A percentile compares a stretch with the other conserved stretches of the same genome.
These are phyloP conservation scores for Caenorhabditis latens DNA, from an alignment of 1,140 invertebrate genomes.

Conservation along the genomic window DNA sequence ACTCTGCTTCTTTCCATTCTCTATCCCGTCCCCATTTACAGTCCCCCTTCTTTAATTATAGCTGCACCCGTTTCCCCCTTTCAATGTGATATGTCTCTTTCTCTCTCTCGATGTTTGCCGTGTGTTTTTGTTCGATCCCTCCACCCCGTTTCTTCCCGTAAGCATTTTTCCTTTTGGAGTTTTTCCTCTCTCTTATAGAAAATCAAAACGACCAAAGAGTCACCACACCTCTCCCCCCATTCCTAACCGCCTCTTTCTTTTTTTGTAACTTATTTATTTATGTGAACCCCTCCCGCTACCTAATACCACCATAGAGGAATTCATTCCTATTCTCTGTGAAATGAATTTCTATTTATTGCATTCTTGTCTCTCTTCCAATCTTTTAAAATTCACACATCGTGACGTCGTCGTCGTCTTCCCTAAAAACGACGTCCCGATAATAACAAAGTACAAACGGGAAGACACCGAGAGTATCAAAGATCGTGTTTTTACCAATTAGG, in stretches of 20 bases:
- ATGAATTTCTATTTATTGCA: neutral
- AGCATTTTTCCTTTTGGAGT: conserved; percentile 28
- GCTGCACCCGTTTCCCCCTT: neutral
- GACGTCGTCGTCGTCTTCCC: no score
- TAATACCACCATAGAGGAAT: neutral
- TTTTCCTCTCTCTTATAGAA: neutral
- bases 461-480: no score
- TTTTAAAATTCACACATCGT: no score
- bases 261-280: no score
- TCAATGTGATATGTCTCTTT: neutral
- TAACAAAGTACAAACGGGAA: no score
- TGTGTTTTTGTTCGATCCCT: neutral
- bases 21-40: neutral
- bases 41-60: neutral
- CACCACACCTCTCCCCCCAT: neutral
- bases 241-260: conserved; percentile 11
- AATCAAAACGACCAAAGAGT: neutral
- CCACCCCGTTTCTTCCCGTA: neutral
- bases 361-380: no score
- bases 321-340: neutral
- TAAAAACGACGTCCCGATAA: no score
- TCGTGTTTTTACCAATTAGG: no score
- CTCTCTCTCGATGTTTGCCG: neutral
- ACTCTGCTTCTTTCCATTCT: neutral
- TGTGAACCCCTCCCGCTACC: no score